Percentiles rank a stretch among this genome's conserved stretches.
phyloP scores from a whole-genome alignment of 2,113 vertebrate species.

The Clarias batrachus region DNA sequence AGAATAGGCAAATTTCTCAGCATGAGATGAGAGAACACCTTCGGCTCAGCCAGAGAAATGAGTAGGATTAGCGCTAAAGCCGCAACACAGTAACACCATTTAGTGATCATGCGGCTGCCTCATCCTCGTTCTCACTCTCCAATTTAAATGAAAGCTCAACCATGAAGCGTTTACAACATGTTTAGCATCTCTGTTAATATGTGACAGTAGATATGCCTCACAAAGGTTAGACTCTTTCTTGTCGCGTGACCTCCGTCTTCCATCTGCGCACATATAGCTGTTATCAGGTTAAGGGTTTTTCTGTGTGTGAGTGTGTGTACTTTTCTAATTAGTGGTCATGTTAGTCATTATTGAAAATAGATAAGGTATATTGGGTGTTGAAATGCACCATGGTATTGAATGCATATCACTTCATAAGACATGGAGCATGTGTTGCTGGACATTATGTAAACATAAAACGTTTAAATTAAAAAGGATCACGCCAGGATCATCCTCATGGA shows the following conservation, averaged over 20 bases:
- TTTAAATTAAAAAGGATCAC: neutral
- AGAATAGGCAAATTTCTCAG: neutral
- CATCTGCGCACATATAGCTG: neutral
- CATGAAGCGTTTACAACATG: neutral
- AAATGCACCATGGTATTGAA: neutral
- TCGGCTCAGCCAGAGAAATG: neutral
- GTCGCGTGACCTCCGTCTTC: neutral
- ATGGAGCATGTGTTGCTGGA: neutral
- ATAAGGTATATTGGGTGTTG: neutral
- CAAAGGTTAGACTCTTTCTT: neutral
- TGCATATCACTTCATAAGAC: neutral
- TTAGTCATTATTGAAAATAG: neutral
- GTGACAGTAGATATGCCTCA: neutral
- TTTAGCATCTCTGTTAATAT: neutral
- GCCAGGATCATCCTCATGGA: neutral
- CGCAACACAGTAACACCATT: slow-evolving; percentile 6
- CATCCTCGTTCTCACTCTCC: neutral
- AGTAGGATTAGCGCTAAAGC: slow-evolving; percentile 11
- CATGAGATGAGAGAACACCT: slow-evolving; percentile 10
- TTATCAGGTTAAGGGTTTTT: neutral
- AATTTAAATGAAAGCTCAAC: neutral
- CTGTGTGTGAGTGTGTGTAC: neutral
- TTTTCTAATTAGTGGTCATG: neutral
- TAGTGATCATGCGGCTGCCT: neutral
- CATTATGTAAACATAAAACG: neutral